Percentiles rank a stretch among this genome's conserved stretches.
These are phyloP conservation scores for Lissonota sp. DNA, from an alignment of 2,888 invertebrate genomes.

Conservation along the genomic window DNA sequence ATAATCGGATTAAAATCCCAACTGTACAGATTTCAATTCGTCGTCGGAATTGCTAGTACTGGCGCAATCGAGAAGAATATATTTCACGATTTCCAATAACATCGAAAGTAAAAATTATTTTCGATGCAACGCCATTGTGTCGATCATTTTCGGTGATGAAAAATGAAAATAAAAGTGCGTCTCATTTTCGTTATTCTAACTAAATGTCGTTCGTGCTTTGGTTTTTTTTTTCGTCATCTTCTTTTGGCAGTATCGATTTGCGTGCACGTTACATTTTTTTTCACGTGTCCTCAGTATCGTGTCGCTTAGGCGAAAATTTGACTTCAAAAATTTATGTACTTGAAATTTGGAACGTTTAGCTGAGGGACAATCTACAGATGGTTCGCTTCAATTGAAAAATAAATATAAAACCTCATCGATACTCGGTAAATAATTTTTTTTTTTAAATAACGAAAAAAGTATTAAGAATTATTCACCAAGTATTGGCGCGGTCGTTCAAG, in stretches of 20 bases:
- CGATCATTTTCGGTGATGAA: constrained; percentile 3
- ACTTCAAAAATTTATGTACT: background rate
- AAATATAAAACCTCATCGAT: too few species aligned
- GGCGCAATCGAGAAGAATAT: background rate
- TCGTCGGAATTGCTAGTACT: background rate
- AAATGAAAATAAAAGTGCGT: constrained; percentile 35
- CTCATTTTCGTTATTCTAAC: constrained; percentile 56
- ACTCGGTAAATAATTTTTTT: background rate
- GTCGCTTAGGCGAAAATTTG: background rate
- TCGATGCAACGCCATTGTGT: background rate
- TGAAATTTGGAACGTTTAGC: too few species aligned
- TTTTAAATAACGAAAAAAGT: background rate
- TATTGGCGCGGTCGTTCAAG: too few species aligned
- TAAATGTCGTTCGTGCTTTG: constrained; percentile 47
- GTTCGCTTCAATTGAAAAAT: too few species aligned
- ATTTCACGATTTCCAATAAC: background rate
- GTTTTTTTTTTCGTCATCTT: constrained; percentile 31
- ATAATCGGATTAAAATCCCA: constrained; percentile 44
- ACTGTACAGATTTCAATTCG: constrained; percentile 36
- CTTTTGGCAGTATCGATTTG: constrained; percentile 66
- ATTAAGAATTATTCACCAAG: too few species aligned
- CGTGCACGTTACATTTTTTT: constrained; percentile 41
- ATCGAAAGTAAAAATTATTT: constrained; percentile 4
- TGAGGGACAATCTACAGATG: too few species aligned
- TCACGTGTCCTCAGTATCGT: background rate